These are phyloP conservation scores for Acipenser ruthenus DNA, from an alignment of 2,797 vertebrate genomes.

Conservation along the genomic window DNA sequence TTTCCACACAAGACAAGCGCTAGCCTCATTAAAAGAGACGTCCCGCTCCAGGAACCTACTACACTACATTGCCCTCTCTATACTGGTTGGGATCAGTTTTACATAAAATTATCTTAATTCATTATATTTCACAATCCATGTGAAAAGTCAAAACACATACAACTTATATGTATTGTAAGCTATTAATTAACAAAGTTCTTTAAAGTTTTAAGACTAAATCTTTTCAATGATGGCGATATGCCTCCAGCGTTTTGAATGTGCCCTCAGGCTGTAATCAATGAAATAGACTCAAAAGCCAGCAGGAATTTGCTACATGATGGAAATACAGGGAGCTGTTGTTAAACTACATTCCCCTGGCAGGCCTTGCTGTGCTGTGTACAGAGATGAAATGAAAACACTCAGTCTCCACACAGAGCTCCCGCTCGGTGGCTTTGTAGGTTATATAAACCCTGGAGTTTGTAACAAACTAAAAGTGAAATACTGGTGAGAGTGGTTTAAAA, in stretches of 20 bases:
- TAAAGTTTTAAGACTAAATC: not conserved
- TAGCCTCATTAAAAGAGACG: too few species aligned
- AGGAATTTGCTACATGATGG: slow-evolving; percentile 27
- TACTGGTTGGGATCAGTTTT: too few species aligned
- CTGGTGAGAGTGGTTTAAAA: slow-evolving; percentile 21
- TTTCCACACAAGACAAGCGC: too few species aligned
- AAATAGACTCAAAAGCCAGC: not conserved
- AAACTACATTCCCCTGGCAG: slow-evolving; percentile 42
- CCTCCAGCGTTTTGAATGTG: not conserved
- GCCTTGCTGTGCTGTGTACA: slow-evolving; percentile 35
- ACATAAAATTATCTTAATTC: too few species aligned
- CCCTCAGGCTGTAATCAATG: slow-evolving; percentile 34
- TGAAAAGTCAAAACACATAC: too few species aligned
- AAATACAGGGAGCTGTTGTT: slow-evolving; percentile 33
- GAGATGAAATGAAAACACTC: slow-evolving; percentile 49
- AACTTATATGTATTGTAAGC: too few species aligned
- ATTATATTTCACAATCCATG: too few species aligned
- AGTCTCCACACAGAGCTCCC: slow-evolving; percentile 29
- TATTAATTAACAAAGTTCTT: not conserved
- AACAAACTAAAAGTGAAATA: slow-evolving; percentile 36
- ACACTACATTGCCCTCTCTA: too few species aligned
- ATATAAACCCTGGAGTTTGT: slow-evolving; percentile 39
- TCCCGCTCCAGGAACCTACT: too few species aligned
- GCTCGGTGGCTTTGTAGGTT: slow-evolving; percentile 29
- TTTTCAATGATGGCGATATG: not conserved